Evolutionary conservation across 2,113 vertebrate species (phyloP), one percentile per base, ranked within the genome.

Genomic region (Eptesicus fuscus): DNA sequence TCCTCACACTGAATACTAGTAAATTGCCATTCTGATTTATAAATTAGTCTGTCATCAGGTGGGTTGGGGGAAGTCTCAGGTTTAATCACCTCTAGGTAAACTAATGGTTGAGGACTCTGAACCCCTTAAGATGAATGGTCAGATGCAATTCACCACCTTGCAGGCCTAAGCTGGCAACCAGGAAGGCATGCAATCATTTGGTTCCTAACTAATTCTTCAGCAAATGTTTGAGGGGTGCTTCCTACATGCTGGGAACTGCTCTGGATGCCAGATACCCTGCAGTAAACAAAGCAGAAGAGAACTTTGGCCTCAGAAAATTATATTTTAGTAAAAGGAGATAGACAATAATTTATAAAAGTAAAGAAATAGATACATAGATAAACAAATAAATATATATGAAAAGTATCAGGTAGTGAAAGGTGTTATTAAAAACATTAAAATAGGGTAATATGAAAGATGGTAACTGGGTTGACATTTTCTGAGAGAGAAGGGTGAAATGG

Each of bases 21-120:
- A 78, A 79, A 83, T 67, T 83, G 59, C 85, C 80, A 59, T 40
- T 92, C 32, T 51, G 47, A 76, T 82, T 42, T 42, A 32, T 79
- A 47, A 82, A 37, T 91, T 23, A 83, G 0, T 67, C 22, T 94
- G 44, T 90, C 25, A 37, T 70, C 8, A 69, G 32, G 23, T 44
- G 51, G 28, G 23, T 92, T 17, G 14, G 6, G 7, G 37, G 71
- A 94, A 86, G 86, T 30, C 37, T 51, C 51, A 76, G 23, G 16
- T 56, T 86, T 96, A 20, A 88, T 86, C 37, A n/a, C 49, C 12
- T 78, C 9, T 4, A 70, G 17, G 20, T 28, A 63, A 95, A 89
- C 16, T 65, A 56, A 37, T n/a, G 9, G 49, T 71, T 70, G 25
- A 65, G 40, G 44, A 56, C 40, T 42, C 61, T 17, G n/a, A 61